Evolutionary conservation across 2,888 invertebrate species (phyloP).

Genomic region (Leptopilina drosophilae): DNA sequence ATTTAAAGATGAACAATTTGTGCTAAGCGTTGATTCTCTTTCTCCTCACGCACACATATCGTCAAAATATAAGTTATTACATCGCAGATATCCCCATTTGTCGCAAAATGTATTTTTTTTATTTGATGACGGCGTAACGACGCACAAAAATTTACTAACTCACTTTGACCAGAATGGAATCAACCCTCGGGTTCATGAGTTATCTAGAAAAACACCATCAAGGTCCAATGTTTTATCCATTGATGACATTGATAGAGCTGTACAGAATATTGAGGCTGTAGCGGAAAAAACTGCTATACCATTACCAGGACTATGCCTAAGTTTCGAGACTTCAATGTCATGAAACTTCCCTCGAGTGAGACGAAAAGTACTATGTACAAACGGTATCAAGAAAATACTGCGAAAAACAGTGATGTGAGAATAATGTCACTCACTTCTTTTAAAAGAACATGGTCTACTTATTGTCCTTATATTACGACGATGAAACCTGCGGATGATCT

Average conservation of each 20-base stretch:
- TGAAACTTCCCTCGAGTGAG: background rate
- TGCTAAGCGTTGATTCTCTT: no score
- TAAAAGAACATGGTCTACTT: background rate
- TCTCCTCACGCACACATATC: no score
- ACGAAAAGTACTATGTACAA: background rate
- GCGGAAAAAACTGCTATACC: no score
- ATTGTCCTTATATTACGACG: conserved; percentile 9
- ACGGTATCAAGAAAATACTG: background rate
- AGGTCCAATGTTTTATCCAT: no score
- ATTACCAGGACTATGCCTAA: no score
- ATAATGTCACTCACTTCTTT: background rate
- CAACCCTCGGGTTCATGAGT: no score
- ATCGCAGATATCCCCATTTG: background rate
- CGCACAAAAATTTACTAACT: background rate
- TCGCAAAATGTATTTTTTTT: conserved; percentile 24
- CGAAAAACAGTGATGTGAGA: background rate
- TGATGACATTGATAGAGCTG: no score
- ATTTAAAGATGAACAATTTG: no score
- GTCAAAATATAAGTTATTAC: background rate
- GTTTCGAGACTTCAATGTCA: no score
- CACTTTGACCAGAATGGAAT: background rate
- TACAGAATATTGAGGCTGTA: no score
- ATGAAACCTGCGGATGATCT: conserved; percentile 35
- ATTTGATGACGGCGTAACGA: background rate
- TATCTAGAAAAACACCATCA: no score